Evolutionary conservation across 2,888 invertebrate species (phyloP).

Genomic region (Papilio gigon): DNA sequence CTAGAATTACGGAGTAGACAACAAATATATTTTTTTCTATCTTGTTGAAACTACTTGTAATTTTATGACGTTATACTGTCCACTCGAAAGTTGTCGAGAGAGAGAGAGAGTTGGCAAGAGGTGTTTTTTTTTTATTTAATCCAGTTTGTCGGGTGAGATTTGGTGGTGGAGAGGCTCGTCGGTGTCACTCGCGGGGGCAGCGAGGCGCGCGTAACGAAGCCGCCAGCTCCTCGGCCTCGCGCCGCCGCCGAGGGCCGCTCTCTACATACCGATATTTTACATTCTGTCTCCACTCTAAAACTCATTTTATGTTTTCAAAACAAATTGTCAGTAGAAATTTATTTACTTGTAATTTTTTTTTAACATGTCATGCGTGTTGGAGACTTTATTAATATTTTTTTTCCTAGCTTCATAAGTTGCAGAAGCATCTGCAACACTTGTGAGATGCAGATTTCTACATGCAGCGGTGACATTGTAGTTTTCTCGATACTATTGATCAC

Average conservation of each 20-base stretch:
- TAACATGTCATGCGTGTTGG: constrained; percentile 30
- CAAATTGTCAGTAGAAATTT: constrained; percentile 23
- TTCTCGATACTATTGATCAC: too few species aligned
- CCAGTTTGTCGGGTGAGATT: constrained; percentile 69
- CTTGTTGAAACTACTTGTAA: constrained; percentile 52
- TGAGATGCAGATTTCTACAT: background rate
- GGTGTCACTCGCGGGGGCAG: constrained; percentile 74
- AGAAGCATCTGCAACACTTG: too few species aligned
- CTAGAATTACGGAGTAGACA: constrained; percentile 9
- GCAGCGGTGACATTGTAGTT: background rate
- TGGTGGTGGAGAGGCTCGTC: constrained; percentile 67
- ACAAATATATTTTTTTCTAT: constrained; percentile 13
- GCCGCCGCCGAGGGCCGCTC: constrained; percentile 49
- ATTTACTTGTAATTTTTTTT: constrained; percentile 31
- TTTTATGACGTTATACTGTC: constrained; percentile 56
- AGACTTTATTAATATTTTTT: too few species aligned
- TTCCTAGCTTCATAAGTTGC: too few species aligned
- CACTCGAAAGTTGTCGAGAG: constrained; percentile 61
- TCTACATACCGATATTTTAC: constrained; percentile 49
- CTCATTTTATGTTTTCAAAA: constrained; percentile 38
- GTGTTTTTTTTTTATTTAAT: constrained; percentile 70
- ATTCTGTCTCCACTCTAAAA: constrained; percentile 43
- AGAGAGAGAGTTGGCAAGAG: constrained; percentile 66
- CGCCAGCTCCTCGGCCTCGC: constrained; percentile 54
- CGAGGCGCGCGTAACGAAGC: constrained; percentile 75